These are phyloP conservation scores for Thyatira batis DNA, from an alignment of 2,888 invertebrate genomes.

Conservation along the genomic window DNA sequence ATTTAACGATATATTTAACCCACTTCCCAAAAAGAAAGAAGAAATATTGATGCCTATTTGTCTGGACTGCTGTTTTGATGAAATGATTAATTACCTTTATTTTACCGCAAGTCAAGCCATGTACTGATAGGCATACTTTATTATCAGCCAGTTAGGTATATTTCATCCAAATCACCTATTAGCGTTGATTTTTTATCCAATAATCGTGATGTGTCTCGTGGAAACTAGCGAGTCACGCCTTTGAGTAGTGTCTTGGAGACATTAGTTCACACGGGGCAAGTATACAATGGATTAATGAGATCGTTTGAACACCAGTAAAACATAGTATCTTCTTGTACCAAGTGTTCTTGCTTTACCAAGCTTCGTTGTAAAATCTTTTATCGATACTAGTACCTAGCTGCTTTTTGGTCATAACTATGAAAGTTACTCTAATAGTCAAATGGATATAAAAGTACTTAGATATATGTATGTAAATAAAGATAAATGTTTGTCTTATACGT, in stretches of 20 bases:
- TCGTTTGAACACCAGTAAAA: background rate
- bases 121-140: background rate
- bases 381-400: background rate
- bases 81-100: too few species aligned
- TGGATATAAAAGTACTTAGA: too few species aligned
- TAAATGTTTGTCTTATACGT: too few species aligned
- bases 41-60: too few species aligned
- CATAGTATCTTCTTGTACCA: background rate
- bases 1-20: too few species aligned
- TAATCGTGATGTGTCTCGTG: slow-evolving; percentile 45
- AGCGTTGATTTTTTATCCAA: slow-evolving; percentile 23
- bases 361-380: background rate
- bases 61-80: too few species aligned
- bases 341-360: background rate
- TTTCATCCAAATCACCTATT: background rate
- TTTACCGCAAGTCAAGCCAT: background rate
- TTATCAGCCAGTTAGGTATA: background rate
- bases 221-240: slow-evolving; percentile 38
- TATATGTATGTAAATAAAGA: too few species aligned
- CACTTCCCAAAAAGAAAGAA: too few species aligned
- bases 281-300: slow-evolving; percentile 4
- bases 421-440: background rate
- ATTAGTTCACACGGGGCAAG: slow-evolving; percentile 29
- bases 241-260: background rate
- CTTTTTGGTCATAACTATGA: background rate